A percentile compares a stretch with the other conserved stretches of the same genome.
Evolutionary conservation across 2,888 invertebrate genomes (phyloP).

Genomic region (Meghimatium bilineatum): DNA sequence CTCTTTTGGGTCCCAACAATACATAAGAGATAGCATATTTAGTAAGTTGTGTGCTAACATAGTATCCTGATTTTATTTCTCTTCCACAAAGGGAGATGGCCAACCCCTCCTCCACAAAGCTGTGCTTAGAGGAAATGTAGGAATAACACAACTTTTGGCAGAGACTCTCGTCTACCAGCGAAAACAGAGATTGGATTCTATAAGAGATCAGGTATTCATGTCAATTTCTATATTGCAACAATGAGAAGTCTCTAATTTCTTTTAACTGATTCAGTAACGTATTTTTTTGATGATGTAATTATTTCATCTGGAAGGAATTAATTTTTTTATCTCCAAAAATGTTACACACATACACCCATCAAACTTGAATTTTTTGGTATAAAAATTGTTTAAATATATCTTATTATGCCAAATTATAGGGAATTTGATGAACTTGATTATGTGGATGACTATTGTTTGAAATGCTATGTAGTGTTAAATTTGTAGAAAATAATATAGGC

Average conservation of each 20-base stretch:
- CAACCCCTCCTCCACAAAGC: conserved; percentile 72
- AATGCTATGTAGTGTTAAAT: no score
- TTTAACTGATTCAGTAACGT: no score
- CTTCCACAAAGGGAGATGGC: conserved; percentile 61
- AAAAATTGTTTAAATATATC: no score
- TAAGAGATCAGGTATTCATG: conserved; percentile 66
- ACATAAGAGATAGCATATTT: no score
- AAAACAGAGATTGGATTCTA: conserved; percentile 64
- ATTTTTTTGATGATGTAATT: background rate
- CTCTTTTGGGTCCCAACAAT: no score
- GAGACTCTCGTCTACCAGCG: conserved; percentile 62
- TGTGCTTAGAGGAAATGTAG: conserved; percentile 61
- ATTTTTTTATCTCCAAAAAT: background rate
- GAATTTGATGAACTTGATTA: no score
- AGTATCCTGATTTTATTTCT: background rate
- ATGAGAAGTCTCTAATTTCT: background rate
- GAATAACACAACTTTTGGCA: conserved; percentile 61
- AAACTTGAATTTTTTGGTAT: no score
- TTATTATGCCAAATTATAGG: no score
- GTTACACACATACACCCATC: no score
- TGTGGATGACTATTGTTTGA: no score
- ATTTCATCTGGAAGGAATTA: background rate
- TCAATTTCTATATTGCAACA: background rate
- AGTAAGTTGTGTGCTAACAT: background rate
- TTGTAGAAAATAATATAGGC: no score